phyloP scores from a whole-genome alignment of 2,888 invertebrate genomes.

The Pycnomerus fuliginosus region DNA sequence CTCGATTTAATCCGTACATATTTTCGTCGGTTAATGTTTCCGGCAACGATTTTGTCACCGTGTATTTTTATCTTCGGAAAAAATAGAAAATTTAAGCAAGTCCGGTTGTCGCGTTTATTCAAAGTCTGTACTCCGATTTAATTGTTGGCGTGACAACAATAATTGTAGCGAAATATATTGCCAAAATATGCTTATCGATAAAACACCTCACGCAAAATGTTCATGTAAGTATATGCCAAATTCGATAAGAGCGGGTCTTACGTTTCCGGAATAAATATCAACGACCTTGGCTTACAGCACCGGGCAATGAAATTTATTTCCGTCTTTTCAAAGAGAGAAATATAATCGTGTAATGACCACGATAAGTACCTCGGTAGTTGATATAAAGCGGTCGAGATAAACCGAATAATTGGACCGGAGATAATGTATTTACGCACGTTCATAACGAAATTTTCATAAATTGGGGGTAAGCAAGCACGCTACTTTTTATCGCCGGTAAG shows the following conservation, averaged over 20 bases:
- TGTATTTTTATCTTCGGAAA: conserved; percentile 12
- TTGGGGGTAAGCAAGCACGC: conserved; percentile 4
- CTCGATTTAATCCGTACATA: no score
- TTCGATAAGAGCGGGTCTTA: conserved; percentile 24
- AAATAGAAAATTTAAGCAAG: not conserved
- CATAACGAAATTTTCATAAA: no score
- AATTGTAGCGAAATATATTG: conserved; percentile 22
- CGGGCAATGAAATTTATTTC: no score
- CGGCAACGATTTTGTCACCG: conserved; percentile 12
- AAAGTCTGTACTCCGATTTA: conserved; percentile 1
- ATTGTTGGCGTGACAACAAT: conserved; percentile 16
- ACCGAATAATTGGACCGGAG: no score
- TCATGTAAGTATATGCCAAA: conserved; percentile 21
- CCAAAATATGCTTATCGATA: conserved; percentile 23
- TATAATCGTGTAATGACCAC: conserved; percentile 8
- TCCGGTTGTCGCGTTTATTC: not conserved
- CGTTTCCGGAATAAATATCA: conserved; percentile 29
- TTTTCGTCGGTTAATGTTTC: conserved; percentile 22
- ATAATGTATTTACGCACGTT: no score
- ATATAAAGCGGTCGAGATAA: no score
- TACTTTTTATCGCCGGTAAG: no score
- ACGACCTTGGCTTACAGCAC: conserved; percentile 30
- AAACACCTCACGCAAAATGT: conserved; percentile 22
- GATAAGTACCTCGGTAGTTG: no score
- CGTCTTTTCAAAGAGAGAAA: no score